phyloP scores from a whole-genome alignment of 2,888 invertebrate species.

The Eupithecia vulgata region DNA sequence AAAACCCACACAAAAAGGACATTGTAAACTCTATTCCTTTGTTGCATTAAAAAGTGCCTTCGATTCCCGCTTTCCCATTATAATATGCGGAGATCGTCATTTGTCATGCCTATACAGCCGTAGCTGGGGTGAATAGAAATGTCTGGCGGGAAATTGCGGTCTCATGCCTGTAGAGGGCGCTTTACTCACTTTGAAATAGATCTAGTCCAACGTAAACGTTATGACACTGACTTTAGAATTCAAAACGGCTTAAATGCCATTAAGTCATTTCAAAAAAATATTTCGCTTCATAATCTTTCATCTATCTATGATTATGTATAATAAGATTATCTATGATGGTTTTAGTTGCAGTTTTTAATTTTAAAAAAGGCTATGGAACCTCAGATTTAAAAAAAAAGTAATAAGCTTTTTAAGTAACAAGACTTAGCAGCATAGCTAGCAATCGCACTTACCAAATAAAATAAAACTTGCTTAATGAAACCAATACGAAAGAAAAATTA shows the following conservation, averaged over 20 bases:
- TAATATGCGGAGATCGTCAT: constrained; percentile 40
- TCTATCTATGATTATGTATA: too few species aligned
- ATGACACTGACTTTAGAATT: background rate
- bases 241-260: background rate
- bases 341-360: too few species aligned
- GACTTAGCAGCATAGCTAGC: too few species aligned
- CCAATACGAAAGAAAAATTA: background rate
- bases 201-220: constrained; percentile 11
- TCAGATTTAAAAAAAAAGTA: too few species aligned
- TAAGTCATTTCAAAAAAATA: background rate
- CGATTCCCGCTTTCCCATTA: constrained; percentile 32
- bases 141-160: constrained; percentile 60
- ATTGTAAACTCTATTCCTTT: constrained; percentile 24
- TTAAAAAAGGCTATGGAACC: too few species aligned
- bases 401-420: too few species aligned
- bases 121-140: constrained; percentile 47
- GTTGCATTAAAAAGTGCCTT: constrained; percentile 33
- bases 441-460: background rate
- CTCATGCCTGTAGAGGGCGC: constrained; percentile 47
- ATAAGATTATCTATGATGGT: too few species aligned
- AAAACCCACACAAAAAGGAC: constrained; percentile 20
- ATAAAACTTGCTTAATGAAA: background rate
- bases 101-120: constrained; percentile 37
- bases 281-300: background rate
- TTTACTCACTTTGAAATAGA: constrained; percentile 14